Conservation (phyloP, 1,140 invertebrate genomes). For the Caerostris darwini region DNA sequence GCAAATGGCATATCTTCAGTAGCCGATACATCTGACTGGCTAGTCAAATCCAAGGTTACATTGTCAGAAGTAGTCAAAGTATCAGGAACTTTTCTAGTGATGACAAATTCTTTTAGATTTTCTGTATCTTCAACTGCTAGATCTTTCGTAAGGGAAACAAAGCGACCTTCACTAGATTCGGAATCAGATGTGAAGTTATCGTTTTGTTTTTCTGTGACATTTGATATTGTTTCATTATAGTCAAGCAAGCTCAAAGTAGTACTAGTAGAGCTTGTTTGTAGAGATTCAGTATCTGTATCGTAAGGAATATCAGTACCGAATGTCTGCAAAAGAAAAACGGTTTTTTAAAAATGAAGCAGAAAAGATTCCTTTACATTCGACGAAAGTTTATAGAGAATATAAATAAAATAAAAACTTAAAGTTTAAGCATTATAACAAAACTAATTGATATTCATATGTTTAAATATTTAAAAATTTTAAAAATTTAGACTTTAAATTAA, state of each 20-base stretch:
- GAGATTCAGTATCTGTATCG: neutral
- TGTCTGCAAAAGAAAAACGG: neutral
- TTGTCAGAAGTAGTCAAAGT: neutral
- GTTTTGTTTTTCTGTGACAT: neutral
- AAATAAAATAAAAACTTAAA: no score
- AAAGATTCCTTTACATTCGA: no score
- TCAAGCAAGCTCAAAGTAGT: neutral
- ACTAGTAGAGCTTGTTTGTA: neutral
- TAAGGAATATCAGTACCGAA: neutral
- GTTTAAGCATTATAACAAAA: no score
- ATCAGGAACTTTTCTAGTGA: no score
- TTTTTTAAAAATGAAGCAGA: neutral
- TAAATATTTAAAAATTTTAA: no score
- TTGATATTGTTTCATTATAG: neutral
- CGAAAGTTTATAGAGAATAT: no score
- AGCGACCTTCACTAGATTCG: neutral
- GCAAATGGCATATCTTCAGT: neutral
- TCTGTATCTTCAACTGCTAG: neutral
- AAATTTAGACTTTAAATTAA: no score
- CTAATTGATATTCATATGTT: no score
- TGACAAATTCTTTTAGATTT: neutral
- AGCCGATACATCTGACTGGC: neutral
- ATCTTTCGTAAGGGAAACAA: conserved; percentile 21
- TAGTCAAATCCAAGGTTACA: neutral
- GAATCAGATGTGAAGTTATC: neutral